phyloP scores from a whole-genome alignment of 1,140 invertebrate genomes.

The Euschistus heros region DNA sequence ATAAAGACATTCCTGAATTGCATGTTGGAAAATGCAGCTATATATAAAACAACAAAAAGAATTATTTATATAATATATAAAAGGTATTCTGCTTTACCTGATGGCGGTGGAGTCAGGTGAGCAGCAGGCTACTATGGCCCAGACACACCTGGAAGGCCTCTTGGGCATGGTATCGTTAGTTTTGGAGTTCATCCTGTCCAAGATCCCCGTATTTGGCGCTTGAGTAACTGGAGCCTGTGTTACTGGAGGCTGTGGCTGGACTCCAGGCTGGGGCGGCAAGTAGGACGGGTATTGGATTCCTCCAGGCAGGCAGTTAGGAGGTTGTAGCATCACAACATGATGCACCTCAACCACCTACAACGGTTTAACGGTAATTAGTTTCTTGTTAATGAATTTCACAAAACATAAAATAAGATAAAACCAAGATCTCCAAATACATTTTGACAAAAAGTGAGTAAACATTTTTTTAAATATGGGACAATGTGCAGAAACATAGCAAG shows the following conservation, averaged over 20 bases:
- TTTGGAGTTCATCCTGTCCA: background rate
- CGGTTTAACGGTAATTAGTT: background rate
- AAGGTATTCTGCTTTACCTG: conserved; percentile 25
- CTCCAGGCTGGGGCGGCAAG: background rate
- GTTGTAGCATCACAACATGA: conserved; percentile 17
- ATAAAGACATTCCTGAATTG: no score
- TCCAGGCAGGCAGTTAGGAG: background rate
- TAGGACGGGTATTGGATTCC: background rate
- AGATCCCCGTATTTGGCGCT: background rate
- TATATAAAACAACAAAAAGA: no score
- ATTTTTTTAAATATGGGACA: no score
- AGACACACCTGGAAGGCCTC: conserved; percentile 45
- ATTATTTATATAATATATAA: no score
- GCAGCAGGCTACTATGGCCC: conserved; percentile 57
- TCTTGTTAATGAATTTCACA: background rate
- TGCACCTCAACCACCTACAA: background rate
- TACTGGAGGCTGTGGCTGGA: background rate
- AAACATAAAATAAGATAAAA: no score
- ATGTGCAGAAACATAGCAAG: no score
- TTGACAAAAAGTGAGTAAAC: no score
- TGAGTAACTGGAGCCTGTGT: background rate
- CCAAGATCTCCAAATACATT: no score
- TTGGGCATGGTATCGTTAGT: conserved; percentile 27
- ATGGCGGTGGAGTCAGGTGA: conserved; percentile 34
- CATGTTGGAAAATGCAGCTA: no score